These are phyloP conservation scores for Xenus cinereus DNA, from an alignment of 2,113 vertebrate genomes.

Conservation along the genomic window DNA sequence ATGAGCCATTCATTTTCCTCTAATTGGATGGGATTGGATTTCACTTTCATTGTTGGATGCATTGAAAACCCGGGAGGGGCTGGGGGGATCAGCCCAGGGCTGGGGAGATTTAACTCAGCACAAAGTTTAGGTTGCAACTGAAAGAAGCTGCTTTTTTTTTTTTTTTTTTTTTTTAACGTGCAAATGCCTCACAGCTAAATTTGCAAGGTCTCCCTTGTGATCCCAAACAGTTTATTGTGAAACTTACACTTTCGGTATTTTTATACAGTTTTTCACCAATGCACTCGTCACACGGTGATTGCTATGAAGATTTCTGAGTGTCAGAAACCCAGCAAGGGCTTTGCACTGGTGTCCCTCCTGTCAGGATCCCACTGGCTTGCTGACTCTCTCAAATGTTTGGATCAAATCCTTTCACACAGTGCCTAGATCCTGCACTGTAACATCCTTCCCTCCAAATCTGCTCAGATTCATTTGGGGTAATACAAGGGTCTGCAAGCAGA, in stretches of 20 bases:
- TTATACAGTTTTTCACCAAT: background rate
- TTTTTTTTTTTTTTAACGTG: background rate
- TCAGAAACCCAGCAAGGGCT: background rate
- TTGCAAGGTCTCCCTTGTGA: background rate
- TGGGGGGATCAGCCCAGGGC: constrained; percentile 34
- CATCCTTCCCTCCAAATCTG: background rate
- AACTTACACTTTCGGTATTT: background rate
- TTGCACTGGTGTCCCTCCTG: background rate
- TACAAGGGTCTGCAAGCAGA: background rate
- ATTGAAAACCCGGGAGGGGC: constrained; percentile 57
- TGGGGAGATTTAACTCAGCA: constrained; percentile 44
- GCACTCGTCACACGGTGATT: background rate
- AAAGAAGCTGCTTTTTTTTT: background rate
- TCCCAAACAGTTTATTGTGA: background rate
- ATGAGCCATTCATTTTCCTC: constrained; percentile 67
- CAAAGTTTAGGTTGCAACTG: constrained; percentile 53
- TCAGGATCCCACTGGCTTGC: background rate
- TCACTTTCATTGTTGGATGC: constrained; percentile 65
- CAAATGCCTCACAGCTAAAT: background rate
- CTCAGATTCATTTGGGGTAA: background rate
- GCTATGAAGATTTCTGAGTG: background rate
- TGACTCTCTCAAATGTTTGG: background rate
- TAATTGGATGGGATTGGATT: constrained; percentile 72
- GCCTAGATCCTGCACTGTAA: background rate
- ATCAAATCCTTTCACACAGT: background rate